Conservation (phyloP, 1,140 invertebrate genomes). For the Drosophila ironensis region DNA sequence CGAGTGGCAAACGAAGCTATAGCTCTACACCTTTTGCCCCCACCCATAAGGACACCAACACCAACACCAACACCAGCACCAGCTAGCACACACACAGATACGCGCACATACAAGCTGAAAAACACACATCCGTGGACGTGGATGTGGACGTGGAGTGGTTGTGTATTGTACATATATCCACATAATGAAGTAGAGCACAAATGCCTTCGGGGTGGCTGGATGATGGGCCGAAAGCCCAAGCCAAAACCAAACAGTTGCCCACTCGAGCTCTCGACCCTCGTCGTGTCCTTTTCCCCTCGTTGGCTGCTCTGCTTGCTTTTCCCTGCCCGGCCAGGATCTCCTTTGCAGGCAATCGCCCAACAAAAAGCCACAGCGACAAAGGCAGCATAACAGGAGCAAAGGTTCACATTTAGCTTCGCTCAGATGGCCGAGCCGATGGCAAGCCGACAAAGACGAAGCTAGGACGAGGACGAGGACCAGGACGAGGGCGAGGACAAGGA, state of each 20-base stretch:
- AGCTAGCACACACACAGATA: conserved; percentile 7
- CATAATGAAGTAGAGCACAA: conserved; percentile 74
- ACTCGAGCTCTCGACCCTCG: conserved; percentile 29
- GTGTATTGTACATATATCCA: conserved; percentile 34
- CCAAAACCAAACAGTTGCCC: conserved; percentile 46
- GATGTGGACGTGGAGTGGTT: conserved; percentile 9
- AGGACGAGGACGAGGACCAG: background rate
- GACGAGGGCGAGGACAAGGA: background rate
- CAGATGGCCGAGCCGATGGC: conserved; percentile 6
- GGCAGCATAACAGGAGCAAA: conserved; percentile 30
- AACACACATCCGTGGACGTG: conserved; percentile 29
- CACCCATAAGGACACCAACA: conserved; percentile 30
- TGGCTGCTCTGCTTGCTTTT: background rate
- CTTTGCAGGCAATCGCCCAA: conserved; percentile 11
- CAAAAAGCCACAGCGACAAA: conserved; percentile 24
- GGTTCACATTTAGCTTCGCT: conserved; percentile 43
- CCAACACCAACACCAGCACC: too few species aligned
- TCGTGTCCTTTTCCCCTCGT: background rate
- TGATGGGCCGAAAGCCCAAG: conserved; percentile 11
- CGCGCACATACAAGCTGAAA: conserved; percentile 13
- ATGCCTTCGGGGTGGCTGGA: conserved; percentile 33
- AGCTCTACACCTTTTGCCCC: conserved; percentile 29
- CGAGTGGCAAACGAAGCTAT: conserved; percentile 3
- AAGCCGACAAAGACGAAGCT: conserved; percentile 3
- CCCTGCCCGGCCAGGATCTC: conserved; percentile 10